A percentile compares a stretch with the other conserved stretches of the same genome.
Evolutionary conservation across 2,888 invertebrate genomes (phyloP).

Genomic region (Drosophila barbarae): DNA sequence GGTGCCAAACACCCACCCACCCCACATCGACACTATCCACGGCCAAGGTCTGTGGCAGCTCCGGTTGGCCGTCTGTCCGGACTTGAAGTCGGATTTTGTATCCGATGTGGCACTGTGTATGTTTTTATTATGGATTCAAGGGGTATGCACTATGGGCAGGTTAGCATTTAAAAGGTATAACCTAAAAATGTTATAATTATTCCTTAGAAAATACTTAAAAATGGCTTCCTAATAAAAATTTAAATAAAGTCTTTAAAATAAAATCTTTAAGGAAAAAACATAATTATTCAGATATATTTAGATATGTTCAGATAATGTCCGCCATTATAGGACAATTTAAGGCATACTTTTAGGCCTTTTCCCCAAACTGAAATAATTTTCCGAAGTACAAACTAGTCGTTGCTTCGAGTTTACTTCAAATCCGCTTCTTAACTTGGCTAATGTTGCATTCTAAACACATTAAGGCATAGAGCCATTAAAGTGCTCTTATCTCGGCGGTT

Average conservation of each 20-base stretch:
- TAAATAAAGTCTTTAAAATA: neutral
- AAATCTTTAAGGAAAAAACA: neutral
- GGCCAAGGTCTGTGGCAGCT: slow-evolving; percentile 22
- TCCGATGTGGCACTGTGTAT: slow-evolving; percentile 14
- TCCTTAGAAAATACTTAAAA: too few species aligned
- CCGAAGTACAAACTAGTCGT: slow-evolving; percentile 15
- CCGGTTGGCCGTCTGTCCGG: slow-evolving; percentile 16
- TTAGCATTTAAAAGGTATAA: neutral
- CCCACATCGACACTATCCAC: neutral
- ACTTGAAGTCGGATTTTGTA: slow-evolving; percentile 1
- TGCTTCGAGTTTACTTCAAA: neutral
- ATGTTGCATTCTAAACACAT: slow-evolving; percentile 67
- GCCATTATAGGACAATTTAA: neutral
- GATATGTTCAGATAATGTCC: neutral
- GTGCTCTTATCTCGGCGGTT: slow-evolving; percentile 55
- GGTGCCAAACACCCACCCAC: slow-evolving; percentile 1
- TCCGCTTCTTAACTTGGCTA: slow-evolving; percentile 30
- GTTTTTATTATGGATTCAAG: neutral
- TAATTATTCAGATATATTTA: neutral
- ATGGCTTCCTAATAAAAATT: too few species aligned
- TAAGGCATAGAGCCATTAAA: slow-evolving; percentile 38
- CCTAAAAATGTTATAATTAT: neutral
- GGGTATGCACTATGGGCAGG: neutral
- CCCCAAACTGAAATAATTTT: too few species aligned
- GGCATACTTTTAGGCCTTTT: slow-evolving; percentile 22